Evolutionary conservation across 2,888 invertebrate species (phyloP).

Genomic region (Aelia acuminata): DNA sequence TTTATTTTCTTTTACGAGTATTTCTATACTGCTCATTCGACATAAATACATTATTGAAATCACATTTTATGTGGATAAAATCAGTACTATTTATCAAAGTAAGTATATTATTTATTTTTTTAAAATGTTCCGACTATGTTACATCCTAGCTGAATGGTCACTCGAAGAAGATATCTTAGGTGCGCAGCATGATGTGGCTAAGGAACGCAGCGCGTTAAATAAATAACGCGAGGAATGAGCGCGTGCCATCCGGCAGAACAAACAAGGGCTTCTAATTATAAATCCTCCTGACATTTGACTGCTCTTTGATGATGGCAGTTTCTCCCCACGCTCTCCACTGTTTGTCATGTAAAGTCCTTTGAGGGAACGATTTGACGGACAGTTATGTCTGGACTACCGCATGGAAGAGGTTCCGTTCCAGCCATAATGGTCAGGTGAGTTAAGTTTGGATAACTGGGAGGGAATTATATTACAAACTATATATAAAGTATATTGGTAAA

Average conservation of each 20-base stretch:
- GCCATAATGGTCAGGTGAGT: background rate
- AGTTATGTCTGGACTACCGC: background rate
- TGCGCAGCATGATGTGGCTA: background rate
- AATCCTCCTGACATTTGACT: background rate
- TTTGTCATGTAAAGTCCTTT: background rate
- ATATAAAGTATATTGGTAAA: too few species aligned
- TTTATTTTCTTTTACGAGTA: too few species aligned
- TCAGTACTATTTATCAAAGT: too few species aligned
- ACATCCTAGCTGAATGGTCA: background rate
- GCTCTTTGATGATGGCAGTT: background rate
- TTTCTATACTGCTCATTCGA: too few species aligned
- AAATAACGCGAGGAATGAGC: background rate
- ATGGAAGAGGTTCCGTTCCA: background rate
- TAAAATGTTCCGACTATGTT: too few species aligned
- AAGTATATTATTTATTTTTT: too few species aligned
- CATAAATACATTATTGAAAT: too few species aligned
- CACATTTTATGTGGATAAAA: too few species aligned
- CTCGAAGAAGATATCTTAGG: background rate
- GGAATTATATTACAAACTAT: too few species aligned
- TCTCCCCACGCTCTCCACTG: background rate
- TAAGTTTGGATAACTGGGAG: too few species aligned
- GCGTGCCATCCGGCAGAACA: background rate
- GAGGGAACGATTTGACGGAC: background rate
- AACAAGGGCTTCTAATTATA: slow-evolving; percentile 3
- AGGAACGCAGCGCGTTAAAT: background rate